phyloP scores from a whole-genome alignment of 1,140 invertebrate genomes.

The Leptonema lineaticorne region DNA sequence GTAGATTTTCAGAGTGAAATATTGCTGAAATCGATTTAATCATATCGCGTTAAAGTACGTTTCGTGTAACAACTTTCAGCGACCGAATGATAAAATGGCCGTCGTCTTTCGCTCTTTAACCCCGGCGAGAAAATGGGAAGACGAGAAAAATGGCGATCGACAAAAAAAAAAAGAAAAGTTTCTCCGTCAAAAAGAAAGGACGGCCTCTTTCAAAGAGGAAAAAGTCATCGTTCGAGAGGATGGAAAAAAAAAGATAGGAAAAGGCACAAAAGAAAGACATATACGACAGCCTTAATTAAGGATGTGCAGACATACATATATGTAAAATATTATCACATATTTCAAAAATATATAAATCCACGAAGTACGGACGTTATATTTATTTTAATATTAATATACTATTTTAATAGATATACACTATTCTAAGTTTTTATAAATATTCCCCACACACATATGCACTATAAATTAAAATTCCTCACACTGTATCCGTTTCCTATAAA shows the following conservation, averaged over 20 bases:
- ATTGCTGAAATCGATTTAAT: not conserved
- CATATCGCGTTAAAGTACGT: not conserved
- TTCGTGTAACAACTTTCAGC: not conserved
- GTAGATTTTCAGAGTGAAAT: not conserved
- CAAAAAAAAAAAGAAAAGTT: constrained; percentile 10
- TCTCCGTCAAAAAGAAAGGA: not conserved
- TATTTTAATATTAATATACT: no score
- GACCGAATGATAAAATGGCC: not conserved
- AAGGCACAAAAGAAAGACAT: not conserved
- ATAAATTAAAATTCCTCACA: no score
- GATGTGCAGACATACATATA: not conserved
- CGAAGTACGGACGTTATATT: no score
- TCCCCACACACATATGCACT: no score
- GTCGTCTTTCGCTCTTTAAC: not conserved
- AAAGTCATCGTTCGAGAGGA: not conserved
- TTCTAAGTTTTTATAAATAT: no score
- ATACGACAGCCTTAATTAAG: not conserved
- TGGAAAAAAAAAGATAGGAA: constrained; percentile 8
- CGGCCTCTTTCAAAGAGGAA: not conserved
- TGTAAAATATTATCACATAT: no score
- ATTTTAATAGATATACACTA: no score
- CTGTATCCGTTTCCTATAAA: no score
- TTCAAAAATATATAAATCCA: no score
- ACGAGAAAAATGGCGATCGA: not conserved
- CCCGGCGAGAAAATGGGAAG: not conserved